Percentiles rank a stretch among this genome's conserved stretches.
Conservation (phyloP, 2,113 vertebrate genomes). For the Hystrix brachyura region DNA sequence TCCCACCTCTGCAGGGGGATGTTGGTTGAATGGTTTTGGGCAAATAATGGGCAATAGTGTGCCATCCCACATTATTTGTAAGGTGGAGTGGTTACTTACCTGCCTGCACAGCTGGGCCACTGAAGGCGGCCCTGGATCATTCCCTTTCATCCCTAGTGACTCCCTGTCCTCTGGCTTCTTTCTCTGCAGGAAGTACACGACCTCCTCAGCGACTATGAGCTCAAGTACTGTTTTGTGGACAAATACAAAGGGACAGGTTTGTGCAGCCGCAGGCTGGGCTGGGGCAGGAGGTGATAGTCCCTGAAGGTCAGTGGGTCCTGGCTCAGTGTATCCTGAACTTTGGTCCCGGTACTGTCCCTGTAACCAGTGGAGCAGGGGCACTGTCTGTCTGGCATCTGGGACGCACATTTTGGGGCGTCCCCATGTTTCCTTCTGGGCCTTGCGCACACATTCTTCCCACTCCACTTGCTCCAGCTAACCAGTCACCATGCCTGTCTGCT, state of each 20-base stretch:
- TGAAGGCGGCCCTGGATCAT: background rate
- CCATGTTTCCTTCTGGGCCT: background rate
- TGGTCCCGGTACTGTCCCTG: background rate
- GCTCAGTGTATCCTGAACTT: background rate
- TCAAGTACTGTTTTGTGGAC: conserved; percentile 99
- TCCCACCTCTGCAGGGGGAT: background rate
- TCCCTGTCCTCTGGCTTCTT: background rate
- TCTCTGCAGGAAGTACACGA: conserved; percentile 94
- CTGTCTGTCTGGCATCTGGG: background rate
- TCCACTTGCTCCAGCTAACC: background rate
- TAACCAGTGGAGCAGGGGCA: background rate
- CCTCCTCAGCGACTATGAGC: conserved; percentile 93
- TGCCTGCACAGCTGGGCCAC: background rate
- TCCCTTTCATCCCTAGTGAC: conserved; percentile 35
- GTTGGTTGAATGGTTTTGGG: background rate
- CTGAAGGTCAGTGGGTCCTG: background rate
- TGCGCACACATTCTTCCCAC: background rate
- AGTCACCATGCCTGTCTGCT: background rate
- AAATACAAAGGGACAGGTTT: conserved; percentile 97
- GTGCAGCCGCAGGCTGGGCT: conserved; percentile 69
- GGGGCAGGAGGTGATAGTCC: background rate
- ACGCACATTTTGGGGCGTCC: background rate
- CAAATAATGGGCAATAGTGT: background rate
- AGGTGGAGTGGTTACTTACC: background rate
- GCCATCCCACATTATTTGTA: background rate